phyloP scores from a whole-genome alignment of 2,888 invertebrate genomes.

The Pterobdella sp. region DNA sequence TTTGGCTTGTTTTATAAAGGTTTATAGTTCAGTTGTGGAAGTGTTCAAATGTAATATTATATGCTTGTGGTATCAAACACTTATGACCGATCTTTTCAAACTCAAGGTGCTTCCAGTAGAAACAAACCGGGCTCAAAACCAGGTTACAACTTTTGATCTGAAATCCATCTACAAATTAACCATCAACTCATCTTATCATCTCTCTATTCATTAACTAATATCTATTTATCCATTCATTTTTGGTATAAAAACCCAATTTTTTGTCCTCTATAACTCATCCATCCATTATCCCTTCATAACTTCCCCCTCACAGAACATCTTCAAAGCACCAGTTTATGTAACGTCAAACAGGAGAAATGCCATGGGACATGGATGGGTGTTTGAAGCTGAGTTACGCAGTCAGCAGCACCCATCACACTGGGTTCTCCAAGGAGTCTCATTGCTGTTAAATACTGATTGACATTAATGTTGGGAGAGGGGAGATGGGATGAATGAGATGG shows the following conservation, averaged over 20 bases:
- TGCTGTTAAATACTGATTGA: slow-evolving; percentile 72
- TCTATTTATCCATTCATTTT: neutral
- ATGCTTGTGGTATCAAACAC: too few species aligned
- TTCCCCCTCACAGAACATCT: slow-evolving; percentile 63
- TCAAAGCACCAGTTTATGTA: slow-evolving; percentile 79
- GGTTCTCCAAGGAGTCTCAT: slow-evolving; percentile 80
- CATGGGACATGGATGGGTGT: slow-evolving; percentile 82
- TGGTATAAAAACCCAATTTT: neutral
- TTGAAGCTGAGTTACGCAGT: slow-evolving; percentile 77
- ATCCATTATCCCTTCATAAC: neutral
- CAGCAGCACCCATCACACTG: slow-evolving; percentile 76
- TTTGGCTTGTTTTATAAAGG: too few species aligned
- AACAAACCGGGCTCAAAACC: slow-evolving; percentile 70
- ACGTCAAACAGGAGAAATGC: slow-evolving; percentile 78
- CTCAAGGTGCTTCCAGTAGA: slow-evolving; percentile 79
- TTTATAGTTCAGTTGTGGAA: too few species aligned
- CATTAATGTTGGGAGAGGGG: too few species aligned
- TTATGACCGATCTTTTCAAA: too few species aligned
- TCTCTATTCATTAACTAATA: neutral
- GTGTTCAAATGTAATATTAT: too few species aligned
- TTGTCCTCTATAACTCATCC: too few species aligned
- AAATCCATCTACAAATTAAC: neutral
- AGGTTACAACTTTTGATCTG: slow-evolving; percentile 54
- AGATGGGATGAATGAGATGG: slow-evolving; percentile 12
- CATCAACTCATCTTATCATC: neutral